phyloP scores from a whole-genome alignment of 2,888 invertebrate genomes.

The Polydrusus cervinus region DNA sequence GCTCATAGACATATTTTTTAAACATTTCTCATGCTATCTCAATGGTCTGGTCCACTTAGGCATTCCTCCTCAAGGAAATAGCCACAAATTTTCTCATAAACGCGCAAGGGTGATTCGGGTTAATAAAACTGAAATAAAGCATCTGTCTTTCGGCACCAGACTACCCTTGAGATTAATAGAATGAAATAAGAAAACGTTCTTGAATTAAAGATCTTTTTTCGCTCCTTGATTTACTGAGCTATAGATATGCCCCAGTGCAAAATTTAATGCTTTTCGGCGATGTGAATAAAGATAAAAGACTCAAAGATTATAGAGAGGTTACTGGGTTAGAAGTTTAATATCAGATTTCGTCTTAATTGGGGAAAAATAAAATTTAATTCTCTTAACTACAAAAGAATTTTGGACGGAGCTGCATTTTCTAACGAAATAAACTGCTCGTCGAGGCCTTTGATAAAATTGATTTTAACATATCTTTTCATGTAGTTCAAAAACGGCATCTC shows the following conservation, averaged over 20 bases:
- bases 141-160: constrained; percentile 47
- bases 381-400: background rate
- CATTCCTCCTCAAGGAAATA: constrained; percentile 23
- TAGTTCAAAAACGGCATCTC: no score
- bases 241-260: constrained; percentile 44
- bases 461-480: no score
- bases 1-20: no score
- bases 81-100: constrained; percentile 20
- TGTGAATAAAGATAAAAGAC: constrained; percentile 42
- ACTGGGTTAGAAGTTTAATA: constrained; percentile 29
- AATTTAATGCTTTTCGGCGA: constrained; percentile 45
- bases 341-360: constrained; percentile 4
- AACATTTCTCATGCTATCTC: background rate
- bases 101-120: constrained; percentile 31
- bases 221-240: constrained; percentile 40
- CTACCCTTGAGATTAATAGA: constrained; percentile 48
- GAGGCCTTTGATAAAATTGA: no score
- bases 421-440: no score
- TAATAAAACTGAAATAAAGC: constrained; percentile 48
- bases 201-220: constrained; percentile 45
- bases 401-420: background rate
- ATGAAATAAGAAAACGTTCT: constrained; percentile 49
- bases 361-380: background rate
- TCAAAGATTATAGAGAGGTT: constrained; percentile 34
- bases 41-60: background rate